phyloP scores from a whole-genome alignment of 2,113 vertebrate species.

The Oophaga pumilio region DNA sequence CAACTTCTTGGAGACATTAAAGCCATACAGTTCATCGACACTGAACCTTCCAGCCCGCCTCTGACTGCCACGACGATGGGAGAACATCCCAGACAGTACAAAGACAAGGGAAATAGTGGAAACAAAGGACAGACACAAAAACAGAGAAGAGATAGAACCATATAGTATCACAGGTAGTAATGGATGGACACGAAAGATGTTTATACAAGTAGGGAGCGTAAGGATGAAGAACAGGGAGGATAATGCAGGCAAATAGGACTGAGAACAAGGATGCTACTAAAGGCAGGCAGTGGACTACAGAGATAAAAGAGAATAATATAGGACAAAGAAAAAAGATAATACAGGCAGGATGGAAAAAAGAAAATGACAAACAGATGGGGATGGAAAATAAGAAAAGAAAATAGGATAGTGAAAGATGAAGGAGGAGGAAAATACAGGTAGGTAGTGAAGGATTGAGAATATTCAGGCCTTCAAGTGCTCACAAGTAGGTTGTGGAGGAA shows the following conservation, averaged over 20 bases:
- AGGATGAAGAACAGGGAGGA: neutral
- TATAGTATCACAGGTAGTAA: neutral
- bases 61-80: conserved; percentile 61
- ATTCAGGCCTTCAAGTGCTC: neutral
- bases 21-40: conserved; percentile 79
- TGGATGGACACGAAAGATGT: neutral
- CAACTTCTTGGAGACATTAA: conserved; percentile 75
- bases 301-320: no score
- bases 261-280: neutral
- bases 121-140: neutral
- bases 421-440: neutral
- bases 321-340: neutral
- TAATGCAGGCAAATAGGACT: neutral
- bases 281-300: neutral
- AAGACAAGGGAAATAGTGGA: neutral
- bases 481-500: neutral
- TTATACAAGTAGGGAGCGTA: neutral
- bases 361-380: neutral
- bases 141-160: neutral
- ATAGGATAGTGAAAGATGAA: no score
- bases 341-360: neutral
- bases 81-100: conserved; percentile 66
- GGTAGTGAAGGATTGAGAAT: neutral
- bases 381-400: neutral
- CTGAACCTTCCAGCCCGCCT: conserved; percentile 73